phyloP scores from a whole-genome alignment of 1,140 invertebrate species.

The Drosophila sp. region DNA sequence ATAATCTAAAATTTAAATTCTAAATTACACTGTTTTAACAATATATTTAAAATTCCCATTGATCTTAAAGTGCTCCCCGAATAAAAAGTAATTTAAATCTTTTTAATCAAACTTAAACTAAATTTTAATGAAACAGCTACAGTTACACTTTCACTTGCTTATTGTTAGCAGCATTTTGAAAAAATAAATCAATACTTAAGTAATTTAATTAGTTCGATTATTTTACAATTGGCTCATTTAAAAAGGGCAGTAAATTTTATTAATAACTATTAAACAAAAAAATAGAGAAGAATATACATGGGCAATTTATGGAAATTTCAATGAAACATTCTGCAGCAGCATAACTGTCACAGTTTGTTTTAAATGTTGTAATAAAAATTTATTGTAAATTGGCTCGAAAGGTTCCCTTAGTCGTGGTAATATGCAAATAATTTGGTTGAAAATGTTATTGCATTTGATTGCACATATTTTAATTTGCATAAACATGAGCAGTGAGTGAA shows the following conservation, averaged over 20 bases:
- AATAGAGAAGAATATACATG: neutral
- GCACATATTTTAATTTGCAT: conserved; percentile 72
- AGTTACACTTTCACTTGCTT: neutral
- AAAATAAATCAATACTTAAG: neutral
- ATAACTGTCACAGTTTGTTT: conserved; percentile 21
- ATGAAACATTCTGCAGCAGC: neutral
- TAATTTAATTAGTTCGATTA: neutral
- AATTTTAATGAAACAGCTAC: no score
- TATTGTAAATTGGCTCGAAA: conserved; percentile 50
- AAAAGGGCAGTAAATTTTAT: neutral
- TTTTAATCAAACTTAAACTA: no score
- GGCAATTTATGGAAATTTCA: neutral
- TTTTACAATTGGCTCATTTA: neutral
- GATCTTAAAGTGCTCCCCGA: no score
- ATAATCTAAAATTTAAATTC: no score
- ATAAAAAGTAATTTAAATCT: no score
- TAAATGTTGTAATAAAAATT: conserved; percentile 43
- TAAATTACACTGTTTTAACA: no score
- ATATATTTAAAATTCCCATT: no score
- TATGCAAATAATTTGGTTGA: conserved; percentile 65
- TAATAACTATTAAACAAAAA: neutral
- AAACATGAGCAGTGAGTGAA: conserved; percentile 45
- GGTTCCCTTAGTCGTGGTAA: conserved; percentile 35
- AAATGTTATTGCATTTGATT: conserved; percentile 68
- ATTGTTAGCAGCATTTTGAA: neutral